Conservation (phyloP, 2,888 invertebrate species). For the Drosophila nigritarsus region DNA sequence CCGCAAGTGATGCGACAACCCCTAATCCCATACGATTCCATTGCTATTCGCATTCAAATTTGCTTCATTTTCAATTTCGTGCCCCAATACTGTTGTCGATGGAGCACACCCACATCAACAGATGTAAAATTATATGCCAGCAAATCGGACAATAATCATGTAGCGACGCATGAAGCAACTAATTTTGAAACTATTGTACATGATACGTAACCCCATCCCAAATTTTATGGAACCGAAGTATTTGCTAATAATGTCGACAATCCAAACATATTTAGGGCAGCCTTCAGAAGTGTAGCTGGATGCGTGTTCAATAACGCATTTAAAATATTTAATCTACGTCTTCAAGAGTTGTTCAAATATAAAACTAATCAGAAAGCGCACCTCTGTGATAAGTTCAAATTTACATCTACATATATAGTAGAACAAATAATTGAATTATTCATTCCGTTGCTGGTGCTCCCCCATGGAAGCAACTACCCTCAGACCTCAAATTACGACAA, state of each 20-base stretch:
- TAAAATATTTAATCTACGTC: not conserved
- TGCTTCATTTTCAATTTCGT: constrained; percentile 52
- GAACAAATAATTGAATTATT: not conserved
- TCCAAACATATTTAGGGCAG: not conserved
- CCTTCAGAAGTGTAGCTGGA: not conserved
- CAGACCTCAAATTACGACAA: not conserved
- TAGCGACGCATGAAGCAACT: not conserved
- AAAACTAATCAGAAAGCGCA: not conserved
- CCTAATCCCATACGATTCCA: constrained; percentile 10
- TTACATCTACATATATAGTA: not conserved
- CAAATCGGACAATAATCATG: constrained; percentile 29
- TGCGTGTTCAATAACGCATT: not conserved
- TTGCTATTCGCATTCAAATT: constrained; percentile 34
- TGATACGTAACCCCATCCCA: not conserved
- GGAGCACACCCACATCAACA: constrained; percentile 1
- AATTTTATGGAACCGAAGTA: not conserved
- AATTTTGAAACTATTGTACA: not conserved
- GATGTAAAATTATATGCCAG: constrained; percentile 10
- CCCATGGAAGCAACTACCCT: not conserved
- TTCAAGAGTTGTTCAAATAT: not conserved
- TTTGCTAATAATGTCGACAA: not conserved
- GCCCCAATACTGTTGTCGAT: constrained; percentile 18
- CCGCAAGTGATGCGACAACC: constrained; percentile 31
- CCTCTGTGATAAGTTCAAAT: not conserved
- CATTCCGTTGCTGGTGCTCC: not conserved